A percentile compares a stretch with the other conserved stretches of the same genome.
These are phyloP conservation scores for Misgurnus anguillicaudatus DNA, from an alignment of 2,113 vertebrate genomes.

Conservation along the genomic window DNA sequence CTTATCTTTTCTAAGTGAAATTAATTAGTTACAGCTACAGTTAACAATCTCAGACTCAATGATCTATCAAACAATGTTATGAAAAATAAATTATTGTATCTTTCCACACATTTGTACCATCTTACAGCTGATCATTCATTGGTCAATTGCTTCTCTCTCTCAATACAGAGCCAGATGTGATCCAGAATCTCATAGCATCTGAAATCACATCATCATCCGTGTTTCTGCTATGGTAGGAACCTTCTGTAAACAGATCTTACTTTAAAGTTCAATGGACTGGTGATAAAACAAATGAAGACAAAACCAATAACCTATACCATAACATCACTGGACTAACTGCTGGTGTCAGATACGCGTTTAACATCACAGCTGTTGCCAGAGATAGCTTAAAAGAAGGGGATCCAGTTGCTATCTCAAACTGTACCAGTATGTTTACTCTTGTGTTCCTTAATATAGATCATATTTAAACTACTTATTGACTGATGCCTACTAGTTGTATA, in stretches of 20 bases:
- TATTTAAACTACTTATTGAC: too few species aligned
- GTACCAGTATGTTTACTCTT: neutral
- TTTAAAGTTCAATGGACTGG: constrained; percentile 2
- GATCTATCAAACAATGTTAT: too few species aligned
- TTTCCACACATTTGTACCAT: too few species aligned
- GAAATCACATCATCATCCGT: constrained; percentile 7
- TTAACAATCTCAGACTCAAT: too few species aligned
- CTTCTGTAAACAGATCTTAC: neutral
- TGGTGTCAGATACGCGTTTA: constrained; percentile 66
- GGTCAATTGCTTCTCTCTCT: neutral
- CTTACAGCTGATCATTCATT: neutral
- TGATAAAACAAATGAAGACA: fast-evolving
- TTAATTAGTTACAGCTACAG: too few species aligned
- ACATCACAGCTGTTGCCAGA: constrained; percentile 64
- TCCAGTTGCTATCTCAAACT: fast-evolving
- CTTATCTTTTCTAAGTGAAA: too few species aligned
- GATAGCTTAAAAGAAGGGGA: constrained; percentile 25
- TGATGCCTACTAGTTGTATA: too few species aligned
- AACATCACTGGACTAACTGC: constrained; percentile 55
- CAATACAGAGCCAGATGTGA: constrained; percentile 20
- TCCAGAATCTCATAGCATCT: neutral
- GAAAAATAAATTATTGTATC: too few species aligned
- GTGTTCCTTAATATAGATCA: too few species aligned
- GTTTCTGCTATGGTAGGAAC: neutral
- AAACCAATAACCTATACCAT: neutral